These are phyloP conservation scores for Eremobia ochroleuca DNA, from an alignment of 2,888 invertebrate species.

Conservation along the genomic window DNA sequence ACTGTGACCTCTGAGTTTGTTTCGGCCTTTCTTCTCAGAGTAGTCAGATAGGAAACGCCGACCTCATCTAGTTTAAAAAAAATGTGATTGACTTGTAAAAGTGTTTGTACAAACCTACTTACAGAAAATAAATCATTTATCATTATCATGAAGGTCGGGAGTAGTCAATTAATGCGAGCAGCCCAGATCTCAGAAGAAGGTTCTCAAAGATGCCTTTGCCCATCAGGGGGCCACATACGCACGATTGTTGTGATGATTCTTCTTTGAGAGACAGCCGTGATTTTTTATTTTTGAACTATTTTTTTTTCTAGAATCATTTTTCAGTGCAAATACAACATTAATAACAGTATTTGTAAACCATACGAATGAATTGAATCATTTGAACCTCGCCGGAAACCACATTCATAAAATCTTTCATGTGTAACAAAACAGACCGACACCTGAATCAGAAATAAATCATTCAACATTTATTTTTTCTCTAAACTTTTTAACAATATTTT, in stretches of 20 bases:
- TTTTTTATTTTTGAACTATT: not conserved
- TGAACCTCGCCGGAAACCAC: conserved; percentile 14
- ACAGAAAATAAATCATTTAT: no score
- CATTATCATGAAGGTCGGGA: not conserved
- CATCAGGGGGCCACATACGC: not conserved
- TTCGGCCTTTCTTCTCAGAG: no score
- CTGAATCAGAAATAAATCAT: conserved; percentile 33
- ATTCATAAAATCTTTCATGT: conserved; percentile 31
- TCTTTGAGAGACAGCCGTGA: not conserved
- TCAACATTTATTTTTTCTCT: not conserved
- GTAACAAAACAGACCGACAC: conserved; percentile 18
- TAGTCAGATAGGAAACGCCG: no score
- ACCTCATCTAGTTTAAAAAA: no score
- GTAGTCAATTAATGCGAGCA: not conserved
- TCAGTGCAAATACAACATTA: not conserved
- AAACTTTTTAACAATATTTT: not conserved
- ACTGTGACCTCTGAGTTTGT: no score
- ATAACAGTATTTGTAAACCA: conserved; percentile 26
- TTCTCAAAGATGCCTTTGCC: not conserved
- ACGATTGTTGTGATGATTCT: not conserved
- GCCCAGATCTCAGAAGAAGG: not conserved
- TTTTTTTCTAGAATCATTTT: not conserved
- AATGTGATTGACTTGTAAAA: no score
- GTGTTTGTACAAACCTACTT: no score
- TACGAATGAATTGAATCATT: conserved; percentile 28